Base-by-base conservation (phyloP, 2,888 invertebrate genomes). In the Anthrax anthrax region DNA sequence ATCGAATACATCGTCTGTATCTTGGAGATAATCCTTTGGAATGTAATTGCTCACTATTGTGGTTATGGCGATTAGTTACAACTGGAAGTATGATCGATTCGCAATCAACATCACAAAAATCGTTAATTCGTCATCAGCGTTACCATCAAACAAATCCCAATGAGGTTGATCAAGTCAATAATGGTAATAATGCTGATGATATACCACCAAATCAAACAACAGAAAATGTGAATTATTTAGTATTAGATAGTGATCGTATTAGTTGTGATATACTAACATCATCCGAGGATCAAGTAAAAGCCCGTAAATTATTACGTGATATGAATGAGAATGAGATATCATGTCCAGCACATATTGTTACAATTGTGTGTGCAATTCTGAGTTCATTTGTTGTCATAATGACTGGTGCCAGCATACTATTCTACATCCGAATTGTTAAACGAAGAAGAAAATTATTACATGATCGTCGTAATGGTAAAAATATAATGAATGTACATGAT, bases 1-100 rank as follows among this genome's bases (percentile, higher is more conserved):
- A 89, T 61, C 80, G 81, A 56, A 69, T 90, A 55, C 75, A 78
- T 59, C 76, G 77, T 49, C 70, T 90, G 32, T 78, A 81, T 54
- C 72, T 90, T 44, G 83, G 84, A 32, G 85, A 86, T 29, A 89
- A 90, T 70, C 88, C 88, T 1, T 73, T 90, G 52, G 75, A 79
- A 50, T 90, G 90, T 68, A 90, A 90, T 66, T 90, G 90, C 62
- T 87, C 88, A 43, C 69, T 90, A 49, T 72, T 84, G 51, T 90
- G 90, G 90, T 70, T 90, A 39, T 87, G 87, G 85, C 81, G 81
- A 59, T 72, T 88, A 40, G 73, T 65, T 42, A 9, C 52, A 18
- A 64, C 63, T 5, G 62, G 67, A 0, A 66, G 65, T 39, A 63
- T 61, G 19, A 66, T 64, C 8, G 64, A 62, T 18, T 46, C 52